These are phyloP conservation scores for Trichechus manatus DNA, from an alignment of 2,113 vertebrate species.

Conservation along the genomic window DNA sequence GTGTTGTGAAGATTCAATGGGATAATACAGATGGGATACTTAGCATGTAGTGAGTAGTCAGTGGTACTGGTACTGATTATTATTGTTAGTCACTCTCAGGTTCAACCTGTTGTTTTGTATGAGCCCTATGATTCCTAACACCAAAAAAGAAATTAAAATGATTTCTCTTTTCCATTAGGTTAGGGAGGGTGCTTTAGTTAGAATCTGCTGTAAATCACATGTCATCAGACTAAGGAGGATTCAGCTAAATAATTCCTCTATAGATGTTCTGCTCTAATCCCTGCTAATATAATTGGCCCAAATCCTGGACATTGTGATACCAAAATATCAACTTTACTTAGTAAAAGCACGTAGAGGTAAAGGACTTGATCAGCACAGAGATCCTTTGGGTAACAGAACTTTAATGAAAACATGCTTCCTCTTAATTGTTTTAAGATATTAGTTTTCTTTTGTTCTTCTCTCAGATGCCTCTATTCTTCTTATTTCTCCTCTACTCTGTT, in stretches of 20 bases:
- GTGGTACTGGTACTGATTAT: background rate
- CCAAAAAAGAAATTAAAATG: background rate
- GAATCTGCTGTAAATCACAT: background rate
- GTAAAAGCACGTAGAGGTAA: background rate
- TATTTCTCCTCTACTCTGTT: background rate
- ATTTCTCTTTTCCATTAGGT: background rate
- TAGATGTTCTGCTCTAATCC: background rate
- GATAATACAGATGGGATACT: background rate
- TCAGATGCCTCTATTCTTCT: background rate
- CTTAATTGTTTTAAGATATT: background rate
- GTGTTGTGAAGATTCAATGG: background rate
- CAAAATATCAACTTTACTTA: background rate
- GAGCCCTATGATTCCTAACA: background rate
- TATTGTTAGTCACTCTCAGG: background rate
- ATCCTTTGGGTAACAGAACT: background rate
- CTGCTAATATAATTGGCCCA: background rate
- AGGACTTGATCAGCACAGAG: background rate
- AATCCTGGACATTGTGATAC: background rate
- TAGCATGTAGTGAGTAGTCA: background rate
- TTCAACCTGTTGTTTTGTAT: background rate
- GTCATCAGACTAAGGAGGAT: slow-evolving; percentile 39
- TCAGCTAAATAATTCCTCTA: background rate
- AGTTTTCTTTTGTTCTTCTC: background rate
- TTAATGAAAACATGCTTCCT: background rate
- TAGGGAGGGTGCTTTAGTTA: background rate